Percentiles rank a stretch among this genome's conserved stretches.
These are phyloP conservation scores for Propithecus perrieri DNA, from an alignment of 2,797 vertebrate species.

Conservation along the genomic window DNA sequence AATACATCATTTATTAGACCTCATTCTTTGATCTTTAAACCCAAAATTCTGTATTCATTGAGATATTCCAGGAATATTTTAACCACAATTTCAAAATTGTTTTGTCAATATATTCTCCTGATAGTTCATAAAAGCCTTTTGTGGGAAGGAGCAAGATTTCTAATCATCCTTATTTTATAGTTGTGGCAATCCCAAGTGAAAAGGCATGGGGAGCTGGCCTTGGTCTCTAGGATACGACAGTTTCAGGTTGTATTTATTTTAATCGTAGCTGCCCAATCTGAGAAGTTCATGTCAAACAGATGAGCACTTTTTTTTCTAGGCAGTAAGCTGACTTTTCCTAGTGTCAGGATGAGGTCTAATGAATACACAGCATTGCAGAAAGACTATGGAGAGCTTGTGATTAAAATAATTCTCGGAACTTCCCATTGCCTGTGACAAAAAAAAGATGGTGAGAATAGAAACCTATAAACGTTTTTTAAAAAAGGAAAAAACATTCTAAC, in stretches of 20 bases:
- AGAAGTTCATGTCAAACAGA: neutral
- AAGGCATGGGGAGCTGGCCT: neutral
- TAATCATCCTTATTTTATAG: neutral
- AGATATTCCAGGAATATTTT: constrained; percentile 52
- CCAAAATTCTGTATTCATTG: neutral
- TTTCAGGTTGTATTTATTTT: neutral
- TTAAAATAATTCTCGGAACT: neutral
- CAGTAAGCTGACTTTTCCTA: neutral
- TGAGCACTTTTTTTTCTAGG: neutral
- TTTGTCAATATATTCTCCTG: constrained; percentile 38
- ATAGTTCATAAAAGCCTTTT: neutral
- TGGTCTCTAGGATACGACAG: neutral
- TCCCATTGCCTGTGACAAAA: neutral
- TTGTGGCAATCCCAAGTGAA: neutral
- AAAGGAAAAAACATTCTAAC: neutral
- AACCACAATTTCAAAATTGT: constrained; percentile 45
- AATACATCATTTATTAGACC: constrained; percentile 40
- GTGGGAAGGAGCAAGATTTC: neutral
- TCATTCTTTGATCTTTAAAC: constrained; percentile 59
- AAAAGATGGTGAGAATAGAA: neutral
- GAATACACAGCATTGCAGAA: neutral
- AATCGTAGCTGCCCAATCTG: neutral
- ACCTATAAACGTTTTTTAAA: neutral
- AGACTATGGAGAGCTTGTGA: neutral
- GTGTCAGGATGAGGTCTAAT: neutral